Evolutionary conservation across 2,113 vertebrate species (phyloP).

Genomic region (human (Homo sapiens)): GRCh38 chr18:46699501-46700000

Average conservation of each 20-base stretch:
- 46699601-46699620: no score
- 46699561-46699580: no score
- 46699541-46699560: no score
- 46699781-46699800: background rate
- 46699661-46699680: background rate
- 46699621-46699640: no score
- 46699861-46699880: background rate
- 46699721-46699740: background rate
- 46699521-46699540: no score
- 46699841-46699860: background rate
- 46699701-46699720: background rate
- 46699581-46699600: no score
- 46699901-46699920: background rate
- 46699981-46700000: background rate
- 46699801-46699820: background rate
- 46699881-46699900: background rate
- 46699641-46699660: no score
- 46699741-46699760: background rate
- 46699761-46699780: rapidly evolving
- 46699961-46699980: background rate
- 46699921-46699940: background rate
- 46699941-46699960: background rate
- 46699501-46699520: no score
- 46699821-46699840: background rate
- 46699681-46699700: background rate